Conservation (phyloP, 2,797 vertebrate species). For the Momotus momota region DNA sequence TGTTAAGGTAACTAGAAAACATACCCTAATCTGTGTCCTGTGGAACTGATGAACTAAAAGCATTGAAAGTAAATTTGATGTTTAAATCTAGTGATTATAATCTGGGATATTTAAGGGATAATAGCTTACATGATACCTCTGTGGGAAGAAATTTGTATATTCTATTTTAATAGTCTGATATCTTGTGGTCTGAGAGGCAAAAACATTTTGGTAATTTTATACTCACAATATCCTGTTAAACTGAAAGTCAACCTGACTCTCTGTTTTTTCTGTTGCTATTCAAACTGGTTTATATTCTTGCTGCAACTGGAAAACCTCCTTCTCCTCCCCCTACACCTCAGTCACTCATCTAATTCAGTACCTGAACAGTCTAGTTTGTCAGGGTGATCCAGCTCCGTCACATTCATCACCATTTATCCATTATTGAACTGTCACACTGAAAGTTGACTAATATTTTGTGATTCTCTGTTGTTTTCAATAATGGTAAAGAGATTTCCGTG, state of each 20-base stretch:
- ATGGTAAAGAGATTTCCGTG: not conserved
- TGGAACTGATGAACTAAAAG: not conserved
- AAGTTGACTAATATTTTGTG: slow-evolving; percentile 26
- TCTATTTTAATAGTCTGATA: not conserved
- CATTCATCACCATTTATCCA: slow-evolving; percentile 1
- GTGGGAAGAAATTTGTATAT: not conserved
- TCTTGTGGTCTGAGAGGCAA: not conserved
- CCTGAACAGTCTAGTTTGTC: not conserved
- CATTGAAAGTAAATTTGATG: not conserved
- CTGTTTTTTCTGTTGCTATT: not conserved
- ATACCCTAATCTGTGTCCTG: not conserved
- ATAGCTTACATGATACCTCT: not conserved
- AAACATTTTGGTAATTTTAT: not conserved
- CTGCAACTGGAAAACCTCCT: not conserved
- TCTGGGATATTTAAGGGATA: not conserved
- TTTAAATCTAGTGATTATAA: not conserved
- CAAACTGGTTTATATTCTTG: not conserved
- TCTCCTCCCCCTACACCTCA: not conserved
- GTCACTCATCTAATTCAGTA: not conserved
- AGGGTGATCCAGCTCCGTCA: not conserved
- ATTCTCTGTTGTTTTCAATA: not conserved
- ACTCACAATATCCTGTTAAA: not conserved
- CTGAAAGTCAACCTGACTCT: not conserved
- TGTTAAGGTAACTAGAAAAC: not conserved
- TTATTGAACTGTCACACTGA: not conserved